phyloP scores from a whole-genome alignment of 2,888 invertebrate species.

The Sphaerophoria rueppellii region DNA sequence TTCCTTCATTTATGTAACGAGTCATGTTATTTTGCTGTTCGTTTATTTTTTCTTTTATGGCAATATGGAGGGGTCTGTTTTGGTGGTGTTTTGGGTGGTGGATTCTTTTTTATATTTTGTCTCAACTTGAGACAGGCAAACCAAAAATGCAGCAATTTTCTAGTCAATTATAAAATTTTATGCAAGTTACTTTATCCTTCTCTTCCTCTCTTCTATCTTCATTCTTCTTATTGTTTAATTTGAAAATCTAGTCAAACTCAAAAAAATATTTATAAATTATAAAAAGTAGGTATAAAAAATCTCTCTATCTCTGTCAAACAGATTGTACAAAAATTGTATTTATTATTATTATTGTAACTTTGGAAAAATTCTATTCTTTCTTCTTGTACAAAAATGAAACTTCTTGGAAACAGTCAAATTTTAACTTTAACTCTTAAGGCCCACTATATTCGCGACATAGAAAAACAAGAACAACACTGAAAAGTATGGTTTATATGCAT shows the following conservation, averaged over 20 bases:
- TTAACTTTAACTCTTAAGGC: slow-evolving; percentile 68
- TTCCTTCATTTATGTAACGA: slow-evolving; percentile 59
- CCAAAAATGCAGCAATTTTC: slow-evolving; percentile 66
- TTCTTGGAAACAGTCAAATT: slow-evolving; percentile 73
- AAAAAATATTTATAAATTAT: slow-evolving; percentile 27
- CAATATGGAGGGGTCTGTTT: not conserved
- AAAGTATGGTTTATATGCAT: slow-evolving; percentile 25
- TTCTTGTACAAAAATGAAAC: slow-evolving; percentile 72
- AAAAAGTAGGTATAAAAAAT: slow-evolving; percentile 21
- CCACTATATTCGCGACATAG: slow-evolving; percentile 37
- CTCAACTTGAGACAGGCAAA: slow-evolving; percentile 9
- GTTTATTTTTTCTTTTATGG: too few species aligned
- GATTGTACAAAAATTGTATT: slow-evolving; percentile 65
- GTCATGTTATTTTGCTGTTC: slow-evolving; percentile 27
- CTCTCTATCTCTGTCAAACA: slow-evolving; percentile 69
- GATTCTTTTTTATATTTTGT: not conserved
- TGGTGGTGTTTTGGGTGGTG: slow-evolving; percentile 1
- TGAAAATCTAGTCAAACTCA: slow-evolving; percentile 51
- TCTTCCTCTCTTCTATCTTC: slow-evolving; percentile 6
- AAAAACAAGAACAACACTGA: not conserved
- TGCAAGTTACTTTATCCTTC: not conserved
- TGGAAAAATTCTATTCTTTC: slow-evolving; percentile 42
- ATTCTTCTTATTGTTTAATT: slow-evolving; percentile 30
- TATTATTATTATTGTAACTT: slow-evolving; percentile 30
- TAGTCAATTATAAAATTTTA: slow-evolving; percentile 74